Percentiles rank a stretch among this genome's conserved stretches.
Evolutionary conservation across 2,888 invertebrate species (phyloP).

Genomic region (Agonum fuliginosum): DNA sequence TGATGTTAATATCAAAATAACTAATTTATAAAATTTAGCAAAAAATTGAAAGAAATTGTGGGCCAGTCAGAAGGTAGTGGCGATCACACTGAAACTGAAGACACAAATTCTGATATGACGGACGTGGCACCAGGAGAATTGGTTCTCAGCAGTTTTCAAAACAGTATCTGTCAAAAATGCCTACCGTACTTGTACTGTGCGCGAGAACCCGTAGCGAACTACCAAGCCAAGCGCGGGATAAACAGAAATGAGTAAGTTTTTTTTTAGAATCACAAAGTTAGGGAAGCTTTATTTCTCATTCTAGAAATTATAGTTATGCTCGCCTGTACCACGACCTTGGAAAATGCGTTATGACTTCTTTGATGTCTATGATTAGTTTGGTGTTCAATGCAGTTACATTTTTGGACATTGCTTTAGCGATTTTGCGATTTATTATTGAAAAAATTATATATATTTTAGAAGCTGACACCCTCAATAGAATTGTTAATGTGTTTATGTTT

Average conservation of each 20-base stretch:
- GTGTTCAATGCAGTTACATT: not conserved
- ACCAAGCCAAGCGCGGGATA: slow-evolving; percentile 68
- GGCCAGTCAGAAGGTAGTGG: slow-evolving; percentile 7
- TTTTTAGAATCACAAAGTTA: no score
- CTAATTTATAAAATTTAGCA: slow-evolving; percentile 15
- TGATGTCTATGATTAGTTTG: not conserved
- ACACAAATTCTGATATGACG: not conserved
- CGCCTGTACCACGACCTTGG: not conserved
- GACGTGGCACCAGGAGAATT: not conserved
- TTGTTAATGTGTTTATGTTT: not conserved
- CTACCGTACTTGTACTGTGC: slow-evolving; percentile 63
- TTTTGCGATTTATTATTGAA: slow-evolving; percentile 13
- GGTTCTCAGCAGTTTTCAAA: no score
- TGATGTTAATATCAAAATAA: no score
- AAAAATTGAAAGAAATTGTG: not conserved
- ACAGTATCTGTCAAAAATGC: slow-evolving; percentile 29
- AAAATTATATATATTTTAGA: not conserved
- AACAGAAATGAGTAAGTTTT: slow-evolving; percentile 67
- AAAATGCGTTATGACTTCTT: not conserved
- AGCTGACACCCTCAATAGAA: not conserved
- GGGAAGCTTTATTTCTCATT: not conserved
- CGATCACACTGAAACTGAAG: not conserved
- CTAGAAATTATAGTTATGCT: slow-evolving; percentile 5
- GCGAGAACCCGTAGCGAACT: slow-evolving; percentile 69
- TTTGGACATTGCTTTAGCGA: slow-evolving; percentile 3